Base-by-base conservation (phyloP, 1,140 invertebrate species). In the Adoxophyes honmai region DNA sequence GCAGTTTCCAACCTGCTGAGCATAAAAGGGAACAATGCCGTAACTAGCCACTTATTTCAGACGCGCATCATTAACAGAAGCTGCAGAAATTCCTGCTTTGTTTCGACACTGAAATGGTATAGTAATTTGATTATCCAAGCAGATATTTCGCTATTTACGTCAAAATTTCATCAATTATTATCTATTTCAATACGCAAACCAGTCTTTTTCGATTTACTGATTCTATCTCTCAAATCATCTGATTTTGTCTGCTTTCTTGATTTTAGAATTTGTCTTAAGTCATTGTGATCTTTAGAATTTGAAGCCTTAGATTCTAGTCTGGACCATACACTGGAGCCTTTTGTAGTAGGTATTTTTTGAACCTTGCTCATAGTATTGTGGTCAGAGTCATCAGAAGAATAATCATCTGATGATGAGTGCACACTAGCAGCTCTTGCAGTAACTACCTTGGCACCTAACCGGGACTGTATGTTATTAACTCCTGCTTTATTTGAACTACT, bases 251-350 rank as follows among this genome's bases (percentile, higher is more conserved):
- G 64, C 69, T 75, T 85, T 38, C 60, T 75, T 51, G 78, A 80
- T 67, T 78, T 85, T 15, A 88, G 62, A 53, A 78, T 74, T 69
- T 87, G 69, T 52, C 86, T 62, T 58, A 89, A 73, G 64, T 88
- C 86, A 65, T 58, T 77, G 21, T 71, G 66, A 14, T 57, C 44
- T 37, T 35, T 68, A 34, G 56, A 52, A 58, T 66, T 63, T 28
- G 33, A 59, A 11, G 62, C 51, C 57, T 78, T 73, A 1, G 59
- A 68, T 61, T 92, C 91, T 55, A 92, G 72, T 79, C 91, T 89
- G 0, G 91, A 87, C 91, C 92, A 92, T n/a, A 92, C 91, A 70
- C 87, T 78, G 16, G 66, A 69, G 35, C 52, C 70, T 55, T 70
- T 77, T 37, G 54, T 52, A 34, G 38, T 68, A 56, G 61, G 68